These are phyloP conservation scores for Hypocryptadius cinnamomeus DNA, from an alignment of 2,113 vertebrate species.

Conservation along the genomic window DNA sequence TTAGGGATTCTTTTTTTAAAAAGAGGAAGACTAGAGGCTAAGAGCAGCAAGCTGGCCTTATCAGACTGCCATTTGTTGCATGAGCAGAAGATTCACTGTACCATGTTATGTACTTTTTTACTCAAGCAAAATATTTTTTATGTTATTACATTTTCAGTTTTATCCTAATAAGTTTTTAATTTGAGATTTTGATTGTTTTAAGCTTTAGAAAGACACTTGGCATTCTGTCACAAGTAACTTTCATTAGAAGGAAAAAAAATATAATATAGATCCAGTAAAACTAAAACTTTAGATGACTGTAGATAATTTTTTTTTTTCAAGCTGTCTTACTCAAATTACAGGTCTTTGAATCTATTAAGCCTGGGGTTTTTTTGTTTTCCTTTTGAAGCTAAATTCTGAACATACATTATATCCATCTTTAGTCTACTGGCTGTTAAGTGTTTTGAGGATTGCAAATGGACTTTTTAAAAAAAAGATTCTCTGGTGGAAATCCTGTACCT, in stretches of 20 bases:
- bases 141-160: not conserved
- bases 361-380: not conserved
- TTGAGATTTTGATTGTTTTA: not conserved
- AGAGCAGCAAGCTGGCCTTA: conserved; percentile 11
- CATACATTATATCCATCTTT: not conserved
- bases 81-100: not conserved
- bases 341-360: not conserved
- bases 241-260: not conserved
- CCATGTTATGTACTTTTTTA: not conserved
- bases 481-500: not conserved
- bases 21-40: not conserved
- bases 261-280: not conserved
- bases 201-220: not conserved
- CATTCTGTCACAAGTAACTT: not conserved
- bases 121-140: not conserved
- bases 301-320: not conserved
- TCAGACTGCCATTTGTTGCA: not conserved
- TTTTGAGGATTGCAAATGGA: not conserved
- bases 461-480: not conserved
- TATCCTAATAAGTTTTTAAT: not conserved
- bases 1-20: conserved; percentile 34
- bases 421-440: not conserved
- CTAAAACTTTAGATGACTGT: not conserved
- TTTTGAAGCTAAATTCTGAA: not conserved
- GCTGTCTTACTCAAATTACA: not conserved